Conservation (phyloP, 1,140 invertebrate species). For the Dendrolimus kikuchii region DNA sequence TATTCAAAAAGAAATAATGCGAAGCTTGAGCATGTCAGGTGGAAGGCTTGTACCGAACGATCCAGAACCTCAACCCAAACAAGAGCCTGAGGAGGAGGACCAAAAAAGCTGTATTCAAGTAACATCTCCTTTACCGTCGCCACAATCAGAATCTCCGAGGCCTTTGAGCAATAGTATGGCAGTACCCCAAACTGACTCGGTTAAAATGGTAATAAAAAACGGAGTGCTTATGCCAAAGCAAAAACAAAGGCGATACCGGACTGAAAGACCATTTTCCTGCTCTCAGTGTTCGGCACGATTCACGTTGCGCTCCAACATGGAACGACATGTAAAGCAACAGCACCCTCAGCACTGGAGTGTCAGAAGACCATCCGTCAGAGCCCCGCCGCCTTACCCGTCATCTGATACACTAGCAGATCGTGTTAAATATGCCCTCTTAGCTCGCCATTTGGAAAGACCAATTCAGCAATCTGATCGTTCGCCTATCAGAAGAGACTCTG, state of each 20-base stretch:
- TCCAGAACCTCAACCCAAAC: conserved; percentile 50
- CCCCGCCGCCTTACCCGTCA: conserved; percentile 56
- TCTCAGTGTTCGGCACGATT: conserved; percentile 91
- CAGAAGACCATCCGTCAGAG: conserved; percentile 73
- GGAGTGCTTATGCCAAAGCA: conserved; percentile 91
- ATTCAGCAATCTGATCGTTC: conserved; percentile 53
- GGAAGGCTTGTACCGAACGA: conserved; percentile 77
- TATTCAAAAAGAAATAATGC: conserved; percentile 77
- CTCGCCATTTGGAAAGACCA: conserved; percentile 81
- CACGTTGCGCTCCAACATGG: conserved; percentile 93
- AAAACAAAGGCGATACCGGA: conserved; percentile 91
- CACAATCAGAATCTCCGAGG: conserved; percentile 51
- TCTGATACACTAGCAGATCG: conserved; percentile 77
- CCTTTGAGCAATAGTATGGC: conserved; percentile 34
- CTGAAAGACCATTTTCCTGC: conserved; percentile 92
- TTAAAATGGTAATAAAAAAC: conserved; percentile 93
- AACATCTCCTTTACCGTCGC: conserved; percentile 42
- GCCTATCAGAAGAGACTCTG: conserved; percentile 65
- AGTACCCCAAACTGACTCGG: conserved; percentile 74
- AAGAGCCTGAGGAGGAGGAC: conserved; percentile 61
- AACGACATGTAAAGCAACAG: conserved; percentile 93
- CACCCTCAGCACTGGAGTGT: conserved; percentile 92
- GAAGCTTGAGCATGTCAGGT: conserved; percentile 78
- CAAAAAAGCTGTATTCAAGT: conserved; percentile 43
- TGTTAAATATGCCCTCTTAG: conserved; percentile 84